Base-by-base conservation (phyloP, 1,140 invertebrate species). In the Matsumurasca onukii region DNA sequence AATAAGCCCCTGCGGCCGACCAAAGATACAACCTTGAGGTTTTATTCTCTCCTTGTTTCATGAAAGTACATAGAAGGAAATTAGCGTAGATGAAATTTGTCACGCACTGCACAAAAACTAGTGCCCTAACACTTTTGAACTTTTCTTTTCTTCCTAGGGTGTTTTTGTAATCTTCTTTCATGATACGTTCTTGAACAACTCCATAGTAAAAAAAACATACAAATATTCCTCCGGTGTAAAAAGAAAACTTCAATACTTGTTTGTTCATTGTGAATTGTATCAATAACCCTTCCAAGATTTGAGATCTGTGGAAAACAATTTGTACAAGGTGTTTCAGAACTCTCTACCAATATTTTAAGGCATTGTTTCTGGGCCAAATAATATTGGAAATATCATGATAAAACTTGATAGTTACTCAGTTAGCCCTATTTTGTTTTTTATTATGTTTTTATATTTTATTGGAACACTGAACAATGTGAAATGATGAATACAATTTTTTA, bases 141-240 rank as follows among this genome's bases (percentile, higher is more conserved):
- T 88, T 91, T 74, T 98, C 95, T 34, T 84, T 80, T 70, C 83
- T 79, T 39, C 69, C 70, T 24, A 78, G 73, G 13, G 83, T 82
- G 48, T 86, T 82, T 2, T 84, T 85, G 82, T 98, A 98, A 73
- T 88, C 88, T 52, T 94, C 92, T 74, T 93, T 86, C 0, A 94
- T 97, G 73, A 98, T 91, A 78, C 91, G 93, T 80, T 98, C 95
- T 83, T 98, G 95, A 20, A 98, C 80, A 76, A 98, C 90, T 0
- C 89, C 95, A 79, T 89, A 98, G 73, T 93, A 89, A 77, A 96
- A 97, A 78, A 94, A 98, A 74, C 90, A 93, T 31, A 93, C 79
- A 78, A 98, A 98, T 78, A 97, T 97, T 29, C 92, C 94, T 29
- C 81, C 75, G 2, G 92, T 88, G 80, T 88, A 95, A n/a, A 91